A percentile compares a stretch with the other conserved stretches of the same genome.
Evolutionary conservation across 2,113 vertebrate genomes (phyloP).

Genomic region (Notothenia rossii): DNA sequence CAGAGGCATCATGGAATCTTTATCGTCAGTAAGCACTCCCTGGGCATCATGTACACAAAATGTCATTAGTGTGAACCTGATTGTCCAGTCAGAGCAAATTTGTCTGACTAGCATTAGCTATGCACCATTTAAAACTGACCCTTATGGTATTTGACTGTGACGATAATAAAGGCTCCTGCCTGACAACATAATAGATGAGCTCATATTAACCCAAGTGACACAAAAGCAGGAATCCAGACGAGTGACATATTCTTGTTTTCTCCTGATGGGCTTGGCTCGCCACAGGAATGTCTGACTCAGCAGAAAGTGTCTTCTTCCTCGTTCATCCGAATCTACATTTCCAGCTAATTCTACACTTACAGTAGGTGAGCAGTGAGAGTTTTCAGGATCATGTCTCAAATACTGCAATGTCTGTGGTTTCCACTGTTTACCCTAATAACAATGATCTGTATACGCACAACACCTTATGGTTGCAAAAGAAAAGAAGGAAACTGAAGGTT

Average conservation of each 20-base stretch:
- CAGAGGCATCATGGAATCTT: not conserved
- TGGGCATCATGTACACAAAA: too few relatives aligned
- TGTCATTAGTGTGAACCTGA: conserved; percentile 30
- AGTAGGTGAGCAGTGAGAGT: not conserved
- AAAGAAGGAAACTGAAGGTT: not conserved
- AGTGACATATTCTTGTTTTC: conserved; percentile 55
- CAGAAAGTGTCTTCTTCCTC: conserved; percentile 23
- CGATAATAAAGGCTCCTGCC: conserved; percentile 23
- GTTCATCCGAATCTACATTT: not conserved
- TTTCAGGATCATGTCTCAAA: not conserved
- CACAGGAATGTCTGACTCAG: conserved; percentile 26
- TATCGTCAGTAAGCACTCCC: not conserved
- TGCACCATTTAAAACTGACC: conserved; percentile 22
- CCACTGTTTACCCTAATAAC: conserved; percentile 27
- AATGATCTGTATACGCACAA: conserved; percentile 5
- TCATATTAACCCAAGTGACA: conserved; percentile 30
- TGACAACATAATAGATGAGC: not conserved
- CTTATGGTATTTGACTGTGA: conserved; percentile 6
- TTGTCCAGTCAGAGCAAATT: not conserved
- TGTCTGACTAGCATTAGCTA: not conserved
- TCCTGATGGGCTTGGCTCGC: conserved; percentile 35
- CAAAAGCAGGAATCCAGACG: conserved; percentile 51
- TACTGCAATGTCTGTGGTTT: not conserved
- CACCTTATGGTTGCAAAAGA: not conserved
- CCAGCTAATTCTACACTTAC: conserved; percentile 6